Conservation (phyloP, 2,113 vertebrate species). For the Anas platyrhynchos region DNA sequence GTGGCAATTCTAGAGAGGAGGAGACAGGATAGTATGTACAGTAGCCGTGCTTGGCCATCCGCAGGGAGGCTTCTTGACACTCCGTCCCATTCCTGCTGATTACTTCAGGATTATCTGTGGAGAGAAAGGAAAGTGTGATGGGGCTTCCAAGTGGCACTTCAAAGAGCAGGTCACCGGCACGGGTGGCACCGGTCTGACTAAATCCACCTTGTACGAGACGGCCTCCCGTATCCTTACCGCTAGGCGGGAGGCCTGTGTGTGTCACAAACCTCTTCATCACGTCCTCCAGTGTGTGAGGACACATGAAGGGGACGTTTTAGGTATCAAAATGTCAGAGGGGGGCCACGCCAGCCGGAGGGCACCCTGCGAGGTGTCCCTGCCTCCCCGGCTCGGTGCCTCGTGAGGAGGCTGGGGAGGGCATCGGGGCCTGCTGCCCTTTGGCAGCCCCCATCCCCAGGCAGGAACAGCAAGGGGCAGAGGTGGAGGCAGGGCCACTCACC, state of each 20-base stretch:
- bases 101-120: conserved; percentile 99
- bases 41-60: conserved; percentile 91
- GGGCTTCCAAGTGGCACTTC: background rate
- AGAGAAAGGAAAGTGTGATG: conserved; percentile 69
- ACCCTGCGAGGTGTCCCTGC: background rate
- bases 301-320: accelerated
- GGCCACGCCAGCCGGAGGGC: background rate
- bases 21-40: conserved; percentile 97
- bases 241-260: accelerated
- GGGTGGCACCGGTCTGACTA: background rate
- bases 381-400: accelerated
- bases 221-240: accelerated
- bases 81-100: conserved; percentile 81
- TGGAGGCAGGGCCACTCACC: background rate
- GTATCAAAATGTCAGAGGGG: background rate
- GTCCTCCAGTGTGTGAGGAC: background rate
- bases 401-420: accelerated
- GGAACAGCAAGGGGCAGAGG: background rate
- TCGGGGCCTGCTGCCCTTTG: accelerated
- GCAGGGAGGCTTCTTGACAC: conserved; percentile 91
- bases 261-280: background rate
- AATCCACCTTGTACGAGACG: background rate
- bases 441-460: background rate
- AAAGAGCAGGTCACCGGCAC: background rate
- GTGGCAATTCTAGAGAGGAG: conserved; percentile 95